phyloP scores from a whole-genome alignment of 2,113 vertebrate species.

The Uria lomvia region DNA sequence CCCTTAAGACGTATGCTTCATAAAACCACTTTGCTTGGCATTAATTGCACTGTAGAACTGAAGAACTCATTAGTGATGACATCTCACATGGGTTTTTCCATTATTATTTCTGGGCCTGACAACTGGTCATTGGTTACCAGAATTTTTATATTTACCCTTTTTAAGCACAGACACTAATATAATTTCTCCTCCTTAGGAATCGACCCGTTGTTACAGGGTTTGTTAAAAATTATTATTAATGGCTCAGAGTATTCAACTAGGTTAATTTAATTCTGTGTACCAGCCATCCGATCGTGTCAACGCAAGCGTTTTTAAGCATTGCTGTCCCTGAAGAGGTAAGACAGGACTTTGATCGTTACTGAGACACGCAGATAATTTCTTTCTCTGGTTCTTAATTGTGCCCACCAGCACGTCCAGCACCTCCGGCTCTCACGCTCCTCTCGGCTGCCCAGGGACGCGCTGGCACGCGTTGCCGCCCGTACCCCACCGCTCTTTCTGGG shows the following conservation, averaged over 20 bases:
- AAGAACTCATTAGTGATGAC: not conserved
- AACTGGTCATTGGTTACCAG: not conserved
- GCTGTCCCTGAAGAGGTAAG: fast-evolving
- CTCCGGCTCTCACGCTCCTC: fast-evolving
- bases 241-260: not conserved
- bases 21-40: not conserved
- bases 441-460: fast-evolving
- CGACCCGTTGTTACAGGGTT: fast-evolving
- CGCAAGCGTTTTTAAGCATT: fast-evolving
- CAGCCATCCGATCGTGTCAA: fast-evolving
- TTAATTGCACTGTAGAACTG: not conserved
- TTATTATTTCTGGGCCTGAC: not conserved
- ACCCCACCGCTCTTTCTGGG: fast-evolving
- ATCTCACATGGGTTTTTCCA: not conserved
- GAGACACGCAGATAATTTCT: not conserved
- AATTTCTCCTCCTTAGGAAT: not conserved
- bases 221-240: not conserved
- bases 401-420: not conserved
- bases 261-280: not conserved
- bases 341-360: not conserved
- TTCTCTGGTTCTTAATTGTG: not conserved
- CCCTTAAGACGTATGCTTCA: not conserved
- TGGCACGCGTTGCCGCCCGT: fast-evolving
- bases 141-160: not conserved
- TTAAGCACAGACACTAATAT: not conserved